Evolutionary conservation across 2,113 vertebrate species (phyloP), one percentile per base, ranked within the genome.

Genomic region (Cinclus cinclus): DNA sequence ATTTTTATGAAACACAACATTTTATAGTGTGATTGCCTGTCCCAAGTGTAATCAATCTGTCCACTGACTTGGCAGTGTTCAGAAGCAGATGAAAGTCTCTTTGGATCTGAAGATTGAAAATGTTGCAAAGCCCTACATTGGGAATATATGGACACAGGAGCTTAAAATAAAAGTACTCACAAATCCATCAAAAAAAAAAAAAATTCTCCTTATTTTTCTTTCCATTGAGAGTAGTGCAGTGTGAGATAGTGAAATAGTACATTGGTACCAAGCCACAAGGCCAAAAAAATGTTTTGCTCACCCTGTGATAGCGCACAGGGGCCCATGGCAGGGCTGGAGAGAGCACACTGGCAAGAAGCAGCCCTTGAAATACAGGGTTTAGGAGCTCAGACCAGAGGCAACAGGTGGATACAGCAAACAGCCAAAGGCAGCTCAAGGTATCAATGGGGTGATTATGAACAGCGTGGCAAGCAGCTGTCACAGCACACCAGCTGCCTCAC

Each of bases 371-470:
- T 9, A 4, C 12, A 11, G 79, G 84, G n/a, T 62, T 93, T 92
- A 90, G 89, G 62, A 75, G 49, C 83, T 89, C 49, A 86, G 65
- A 64, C 73, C 88, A 94, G 71, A 90, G 71, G 73, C 94, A 95
- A 96, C 93, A 96, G 95, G 95, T 96, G 96, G 94, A n/a, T 21
- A 41, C 16, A 64, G 46, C 58, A 49, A 75, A 64, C 68, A 89
- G 90, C 68, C 85, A 88, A 76, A 78, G 68, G 87, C 91, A 83
- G 64, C 13, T 3, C 82, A 90, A 92, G 94, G 94, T 96, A 94
- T 96, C 94, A 96, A 96, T 94, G 92, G 49, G 33, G 50, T 0
- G 1, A 94, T 97, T 97, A 76, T 96, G 58, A 83, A 0, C 4
- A 3, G 86, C 12, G 2, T 30, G 76, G 83, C 41, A 22, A 78